phyloP scores from a whole-genome alignment of 2,797 vertebrate species.

The Loris lydekkerianus region DNA sequence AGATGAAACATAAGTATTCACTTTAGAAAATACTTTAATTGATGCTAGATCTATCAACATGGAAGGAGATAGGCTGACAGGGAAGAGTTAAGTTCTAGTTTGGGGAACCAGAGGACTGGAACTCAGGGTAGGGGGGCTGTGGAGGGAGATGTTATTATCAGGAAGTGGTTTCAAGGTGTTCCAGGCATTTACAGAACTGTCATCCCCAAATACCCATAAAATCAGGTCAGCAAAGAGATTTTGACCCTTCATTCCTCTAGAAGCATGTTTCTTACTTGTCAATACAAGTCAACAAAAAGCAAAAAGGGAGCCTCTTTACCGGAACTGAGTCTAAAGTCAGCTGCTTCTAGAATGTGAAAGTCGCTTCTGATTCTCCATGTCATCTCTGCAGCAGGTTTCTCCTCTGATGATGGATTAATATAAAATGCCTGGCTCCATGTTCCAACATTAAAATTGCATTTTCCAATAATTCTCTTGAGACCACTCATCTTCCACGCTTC shows the following conservation, averaged over 20 bases:
- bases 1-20: not conserved
- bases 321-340: not conserved
- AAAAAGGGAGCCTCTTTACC: not conserved
- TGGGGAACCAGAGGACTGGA: not conserved
- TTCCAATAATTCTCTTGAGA: not conserved
- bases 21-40: not conserved
- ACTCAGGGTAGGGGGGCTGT: not conserved
- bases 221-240: not conserved
- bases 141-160: not conserved
- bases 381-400: not conserved
- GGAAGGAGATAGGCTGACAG: not conserved
- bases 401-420: not conserved
- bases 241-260: not conserved
- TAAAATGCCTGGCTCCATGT: not conserved
- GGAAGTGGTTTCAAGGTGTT: not conserved
- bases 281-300: not conserved
- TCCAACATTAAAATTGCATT: not conserved
- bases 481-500: not conserved
- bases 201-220: not conserved
- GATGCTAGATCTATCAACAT: not conserved
- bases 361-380: not conserved
- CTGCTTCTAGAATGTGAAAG: constrained; percentile 13
- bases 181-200: not conserved
- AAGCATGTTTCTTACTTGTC: constrained; percentile 40
- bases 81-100: not conserved